Conservation (phyloP, 2,113 vertebrate species). For the Gallinago paraguaiae region DNA sequence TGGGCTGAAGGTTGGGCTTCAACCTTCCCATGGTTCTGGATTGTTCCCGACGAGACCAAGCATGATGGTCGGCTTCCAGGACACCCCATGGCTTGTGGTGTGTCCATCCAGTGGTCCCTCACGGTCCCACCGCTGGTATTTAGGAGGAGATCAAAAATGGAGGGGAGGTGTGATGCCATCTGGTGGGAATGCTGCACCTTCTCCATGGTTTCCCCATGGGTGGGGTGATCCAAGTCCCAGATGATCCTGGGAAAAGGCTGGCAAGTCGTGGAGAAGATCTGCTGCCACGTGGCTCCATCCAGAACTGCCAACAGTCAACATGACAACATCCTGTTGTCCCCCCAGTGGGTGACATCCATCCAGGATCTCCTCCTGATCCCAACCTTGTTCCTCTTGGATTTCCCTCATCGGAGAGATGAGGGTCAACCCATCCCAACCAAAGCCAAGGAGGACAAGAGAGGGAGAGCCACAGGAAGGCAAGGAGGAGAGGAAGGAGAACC, state of each 20-base stretch:
- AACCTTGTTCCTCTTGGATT: background rate
- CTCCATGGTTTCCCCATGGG: background rate
- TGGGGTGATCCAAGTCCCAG: background rate
- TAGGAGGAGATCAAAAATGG: background rate
- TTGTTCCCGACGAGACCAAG: background rate
- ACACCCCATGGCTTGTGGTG: rapidly evolving
- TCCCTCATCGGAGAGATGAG: rapidly evolving
- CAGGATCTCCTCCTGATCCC: background rate
- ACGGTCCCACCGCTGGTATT: rapidly evolving
- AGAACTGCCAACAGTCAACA: background rate
- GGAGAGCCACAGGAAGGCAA: background rate
- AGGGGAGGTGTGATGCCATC: rapidly evolving
- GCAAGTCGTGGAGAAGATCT: background rate
- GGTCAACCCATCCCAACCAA: background rate
- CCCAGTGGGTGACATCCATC: background rate
- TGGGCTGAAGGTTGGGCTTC: background rate
- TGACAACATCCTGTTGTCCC: background rate
- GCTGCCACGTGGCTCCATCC: rapidly evolving
- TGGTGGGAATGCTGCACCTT: background rate
- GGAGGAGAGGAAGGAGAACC: background rate
- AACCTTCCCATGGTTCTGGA: rapidly evolving
- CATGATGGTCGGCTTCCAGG: background rate
- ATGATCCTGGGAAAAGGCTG: background rate
- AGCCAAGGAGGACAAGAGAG: background rate
- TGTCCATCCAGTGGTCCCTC: background rate